Conservation (phyloP, 2,113 vertebrate species). For the Burhinus bistriatus region DNA sequence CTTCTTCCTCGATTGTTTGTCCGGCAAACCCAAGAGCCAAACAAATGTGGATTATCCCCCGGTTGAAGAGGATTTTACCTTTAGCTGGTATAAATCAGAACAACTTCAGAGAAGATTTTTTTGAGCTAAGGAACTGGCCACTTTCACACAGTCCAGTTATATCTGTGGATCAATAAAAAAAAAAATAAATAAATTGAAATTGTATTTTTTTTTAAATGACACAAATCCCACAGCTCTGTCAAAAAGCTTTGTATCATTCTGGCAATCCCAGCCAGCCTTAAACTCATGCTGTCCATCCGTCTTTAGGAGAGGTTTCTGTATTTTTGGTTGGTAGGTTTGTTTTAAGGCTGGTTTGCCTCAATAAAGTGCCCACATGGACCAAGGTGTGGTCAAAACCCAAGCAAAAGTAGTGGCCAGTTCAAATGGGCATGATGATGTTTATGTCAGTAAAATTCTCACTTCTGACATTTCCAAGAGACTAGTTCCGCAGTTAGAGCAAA, state of each 20-base stretch:
- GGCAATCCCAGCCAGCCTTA: not conserved
- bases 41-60: constrained; percentile 12
- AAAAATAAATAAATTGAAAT: not conserved
- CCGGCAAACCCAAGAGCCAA: constrained; percentile 1
- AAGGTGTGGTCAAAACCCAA: not conserved
- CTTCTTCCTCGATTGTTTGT: not conserved
- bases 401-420: not conserved
- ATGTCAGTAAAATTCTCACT: not conserved
- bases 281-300: not conserved
- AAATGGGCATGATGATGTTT: not conserved
- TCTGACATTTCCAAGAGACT: not conserved
- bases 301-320: not conserved
- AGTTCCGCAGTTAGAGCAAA: not conserved
- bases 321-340: not conserved
- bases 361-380: not conserved
- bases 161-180: not conserved
- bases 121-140: not conserved
- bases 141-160: not conserved
- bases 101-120: not conserved
- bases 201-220: not conserved
- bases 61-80: not conserved
- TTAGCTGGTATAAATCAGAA: constrained; percentile 6
- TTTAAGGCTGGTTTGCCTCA: not conserved
- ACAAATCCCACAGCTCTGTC: constrained; percentile 14
- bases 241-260: not conserved